These are phyloP conservation scores for Spilosoma lubricipeda DNA, from an alignment of 2,888 invertebrate species.

Conservation along the genomic window DNA sequence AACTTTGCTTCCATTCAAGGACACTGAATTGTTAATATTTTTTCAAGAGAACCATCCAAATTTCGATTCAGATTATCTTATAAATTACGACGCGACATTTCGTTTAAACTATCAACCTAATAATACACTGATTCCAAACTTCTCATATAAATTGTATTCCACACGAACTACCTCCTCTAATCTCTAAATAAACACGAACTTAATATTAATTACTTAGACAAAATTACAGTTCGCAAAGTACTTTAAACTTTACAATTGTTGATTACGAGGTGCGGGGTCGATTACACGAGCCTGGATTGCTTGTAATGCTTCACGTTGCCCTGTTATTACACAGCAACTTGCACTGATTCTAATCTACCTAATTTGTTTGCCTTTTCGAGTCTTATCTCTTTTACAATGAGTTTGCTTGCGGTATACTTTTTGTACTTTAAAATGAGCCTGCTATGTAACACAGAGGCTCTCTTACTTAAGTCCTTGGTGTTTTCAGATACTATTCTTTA, in stretches of 20 bases:
- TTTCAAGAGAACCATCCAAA: background rate
- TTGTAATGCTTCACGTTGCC: constrained; percentile 37
- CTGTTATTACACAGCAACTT: constrained; percentile 45
- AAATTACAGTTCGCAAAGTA: constrained; percentile 64
- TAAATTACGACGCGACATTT: background rate
- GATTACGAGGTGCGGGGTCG: constrained; percentile 55
- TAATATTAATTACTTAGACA: constrained; percentile 66
- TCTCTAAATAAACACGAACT: constrained; percentile 53
- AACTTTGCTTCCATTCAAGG: background rate
- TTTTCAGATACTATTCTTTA: background rate
- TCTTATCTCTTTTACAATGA: background rate
- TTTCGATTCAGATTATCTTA: background rate
- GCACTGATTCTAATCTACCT: constrained; percentile 53
- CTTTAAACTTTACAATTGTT: constrained; percentile 68
- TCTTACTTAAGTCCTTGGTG: background rate
- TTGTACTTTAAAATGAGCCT: background rate
- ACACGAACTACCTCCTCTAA: constrained; percentile 44
- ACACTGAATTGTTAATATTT: background rate
- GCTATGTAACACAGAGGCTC: background rate
- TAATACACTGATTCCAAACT: constrained; percentile 46
- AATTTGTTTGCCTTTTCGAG: constrained; percentile 56
- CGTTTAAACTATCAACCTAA: constrained; percentile 18
- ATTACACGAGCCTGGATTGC: constrained; percentile 46
- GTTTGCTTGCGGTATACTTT: constrained; percentile 1
- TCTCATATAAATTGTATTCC: constrained; percentile 50